phyloP scores from a whole-genome alignment of 2,888 invertebrate species.

The Cheilosia vulpina region DNA sequence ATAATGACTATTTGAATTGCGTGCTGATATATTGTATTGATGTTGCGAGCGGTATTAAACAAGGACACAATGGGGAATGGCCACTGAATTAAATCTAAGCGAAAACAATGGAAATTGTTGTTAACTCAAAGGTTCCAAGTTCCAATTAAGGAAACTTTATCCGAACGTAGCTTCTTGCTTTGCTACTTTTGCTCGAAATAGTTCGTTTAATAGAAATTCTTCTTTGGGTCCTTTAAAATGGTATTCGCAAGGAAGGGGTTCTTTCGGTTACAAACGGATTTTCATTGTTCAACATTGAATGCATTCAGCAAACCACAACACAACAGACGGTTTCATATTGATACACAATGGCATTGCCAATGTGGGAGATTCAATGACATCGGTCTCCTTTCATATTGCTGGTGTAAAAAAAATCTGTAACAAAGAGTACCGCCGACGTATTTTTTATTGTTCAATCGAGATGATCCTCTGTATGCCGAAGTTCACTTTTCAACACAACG shows the following conservation, averaged over 20 bases:
- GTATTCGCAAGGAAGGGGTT: neutral
- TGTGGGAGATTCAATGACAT: neutral
- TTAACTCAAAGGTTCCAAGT: neutral
- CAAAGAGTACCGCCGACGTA: neutral
- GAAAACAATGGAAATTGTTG: conserved; percentile 11
- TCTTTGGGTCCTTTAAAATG: neutral
- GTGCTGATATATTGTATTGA: conserved; percentile 42
- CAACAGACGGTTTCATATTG: neutral
- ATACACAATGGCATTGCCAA: neutral
- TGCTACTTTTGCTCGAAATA: conserved; percentile 22
- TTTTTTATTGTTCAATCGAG: neutral
- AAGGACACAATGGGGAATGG: conserved; percentile 9
- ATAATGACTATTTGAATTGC: conserved; percentile 50
- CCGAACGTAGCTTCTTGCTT: neutral
- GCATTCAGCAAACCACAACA: neutral
- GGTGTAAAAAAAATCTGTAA: neutral
- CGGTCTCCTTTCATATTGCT: neutral
- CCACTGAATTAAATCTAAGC: neutral
- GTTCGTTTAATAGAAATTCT: neutral
- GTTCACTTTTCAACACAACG: too few relatives aligned
- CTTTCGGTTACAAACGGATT: neutral
- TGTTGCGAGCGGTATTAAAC: neutral
- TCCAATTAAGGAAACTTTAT: conserved; percentile 9
- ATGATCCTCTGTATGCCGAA: neutral
- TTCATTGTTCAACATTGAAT: neutral